Evolutionary conservation across 2,888 invertebrate genomes (phyloP).

Genomic region (Erebia palarica): DNA sequence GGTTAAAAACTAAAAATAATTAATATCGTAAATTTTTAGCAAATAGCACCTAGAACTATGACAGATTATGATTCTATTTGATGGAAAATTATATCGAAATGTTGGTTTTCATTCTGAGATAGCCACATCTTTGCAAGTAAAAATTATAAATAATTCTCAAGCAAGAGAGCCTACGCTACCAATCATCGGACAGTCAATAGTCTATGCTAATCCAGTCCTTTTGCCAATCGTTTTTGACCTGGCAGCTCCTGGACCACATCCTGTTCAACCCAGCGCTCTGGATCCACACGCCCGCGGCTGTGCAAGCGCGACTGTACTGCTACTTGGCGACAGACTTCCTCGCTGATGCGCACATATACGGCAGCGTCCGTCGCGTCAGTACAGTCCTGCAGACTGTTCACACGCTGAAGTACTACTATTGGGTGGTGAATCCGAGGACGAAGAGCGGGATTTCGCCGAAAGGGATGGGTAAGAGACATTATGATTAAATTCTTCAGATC

Average conservation of each 20-base stretch:
- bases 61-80: background rate
- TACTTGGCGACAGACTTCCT: slow-evolving; percentile 99
- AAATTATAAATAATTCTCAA: slow-evolving; percentile 37
- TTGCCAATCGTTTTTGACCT: slow-evolving; percentile 94
- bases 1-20: too few species aligned
- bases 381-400: slow-evolving; percentile 99
- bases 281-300: slow-evolving; percentile 98
- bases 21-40: background rate
- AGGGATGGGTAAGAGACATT: slow-evolving; percentile 89
- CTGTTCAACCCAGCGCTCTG: slow-evolving; percentile 99
- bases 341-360: slow-evolving; percentile 98
- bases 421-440: slow-evolving; percentile 97
- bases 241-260: slow-evolving; percentile 99
- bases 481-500: too few species aligned
- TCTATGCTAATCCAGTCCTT: slow-evolving; percentile 89
- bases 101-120: too few species aligned
- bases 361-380: slow-evolving; percentile 97
- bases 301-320: slow-evolving; percentile 97
- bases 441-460: slow-evolving; percentile 98
- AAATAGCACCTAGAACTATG: background rate
- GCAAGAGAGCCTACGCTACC: slow-evolving; percentile 75
- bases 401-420: slow-evolving; percentile 99
- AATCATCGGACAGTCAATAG: slow-evolving; percentile 78
- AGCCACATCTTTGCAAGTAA: background rate
- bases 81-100: background rate